These are phyloP conservation scores for Microcebus griseorufus DNA, from an alignment of 2,113 vertebrate species.

Conservation along the genomic window DNA sequence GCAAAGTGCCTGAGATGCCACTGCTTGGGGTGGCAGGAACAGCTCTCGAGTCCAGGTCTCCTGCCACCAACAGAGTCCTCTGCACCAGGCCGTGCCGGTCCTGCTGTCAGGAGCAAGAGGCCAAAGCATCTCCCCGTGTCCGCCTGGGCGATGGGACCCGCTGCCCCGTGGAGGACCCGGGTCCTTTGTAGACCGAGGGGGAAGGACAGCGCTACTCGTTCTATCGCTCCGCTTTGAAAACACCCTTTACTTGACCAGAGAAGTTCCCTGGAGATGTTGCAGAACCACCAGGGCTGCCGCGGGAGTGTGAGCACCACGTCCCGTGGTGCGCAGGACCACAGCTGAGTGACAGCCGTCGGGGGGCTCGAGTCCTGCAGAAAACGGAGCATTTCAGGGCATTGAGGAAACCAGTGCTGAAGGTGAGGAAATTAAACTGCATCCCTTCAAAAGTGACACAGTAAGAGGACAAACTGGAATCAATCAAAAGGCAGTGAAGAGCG, in stretches of 20 bases:
- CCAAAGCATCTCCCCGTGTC: neutral
- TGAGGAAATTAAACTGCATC: too few relatives aligned
- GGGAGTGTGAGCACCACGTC: neutral
- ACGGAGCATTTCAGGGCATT: neutral
- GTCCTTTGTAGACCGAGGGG: neutral
- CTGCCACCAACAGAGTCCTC: neutral
- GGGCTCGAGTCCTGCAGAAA: neutral
- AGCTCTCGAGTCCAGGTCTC: neutral
- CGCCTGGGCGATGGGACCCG: fast-evolving
- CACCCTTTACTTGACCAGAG: neutral
- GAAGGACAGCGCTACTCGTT: fast-evolving
- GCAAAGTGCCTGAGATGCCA: too few relatives aligned
- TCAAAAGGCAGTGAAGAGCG: neutral
- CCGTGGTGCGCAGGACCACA: neutral
- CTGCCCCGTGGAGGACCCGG: fast-evolving
- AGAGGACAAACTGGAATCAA: neutral
- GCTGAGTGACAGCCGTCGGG: neutral
- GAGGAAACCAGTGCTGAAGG: neutral
- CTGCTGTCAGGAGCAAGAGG: neutral
- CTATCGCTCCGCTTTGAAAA: neutral
- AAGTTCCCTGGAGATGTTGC: neutral
- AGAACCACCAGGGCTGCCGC: neutral
- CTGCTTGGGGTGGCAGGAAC: too few relatives aligned
- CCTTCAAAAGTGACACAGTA: neutral
- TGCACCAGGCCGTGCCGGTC: neutral